A percentile compares a stretch with the other conserved stretches of the same genome.
These are phyloP conservation scores for Octomys mimax DNA, from an alignment of 2,797 vertebrate genomes.

Conservation along the genomic window DNA sequence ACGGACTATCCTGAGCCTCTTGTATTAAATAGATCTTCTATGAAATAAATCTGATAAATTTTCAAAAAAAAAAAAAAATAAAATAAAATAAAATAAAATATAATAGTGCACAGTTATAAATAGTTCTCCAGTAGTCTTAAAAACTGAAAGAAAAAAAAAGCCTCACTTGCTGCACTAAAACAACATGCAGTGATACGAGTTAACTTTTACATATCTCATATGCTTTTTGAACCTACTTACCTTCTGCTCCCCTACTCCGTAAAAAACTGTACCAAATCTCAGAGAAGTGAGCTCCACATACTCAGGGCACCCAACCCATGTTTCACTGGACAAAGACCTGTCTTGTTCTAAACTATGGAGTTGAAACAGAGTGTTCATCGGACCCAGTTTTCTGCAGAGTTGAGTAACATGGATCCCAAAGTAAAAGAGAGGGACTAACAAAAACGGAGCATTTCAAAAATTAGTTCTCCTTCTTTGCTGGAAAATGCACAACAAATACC, in stretches of 20 bases:
- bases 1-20: neutral
- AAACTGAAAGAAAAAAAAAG: neutral
- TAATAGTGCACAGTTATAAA: neutral
- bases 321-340: neutral
- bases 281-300: neutral
- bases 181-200: neutral
- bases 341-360: neutral
- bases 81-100: conserved; percentile 55
- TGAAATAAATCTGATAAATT: neutral
- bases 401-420: conserved; percentile 28
- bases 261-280: neutral
- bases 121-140: neutral
- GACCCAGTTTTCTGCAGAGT: neutral
- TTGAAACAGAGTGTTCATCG: neutral
- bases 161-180: neutral
- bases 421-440: conserved; percentile 13
- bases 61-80: too few relatives aligned
- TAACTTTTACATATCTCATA: neutral
- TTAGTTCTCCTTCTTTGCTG: conserved; percentile 61
- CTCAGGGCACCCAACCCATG: neutral
- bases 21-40: neutral
- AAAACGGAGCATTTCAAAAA: conserved; percentile 45
- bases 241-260: neutral
- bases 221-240: neutral
- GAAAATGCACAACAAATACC: conserved; percentile 64